phyloP scores from a whole-genome alignment of 2,797 vertebrate genomes.

The Erethizon dorsatum region DNA sequence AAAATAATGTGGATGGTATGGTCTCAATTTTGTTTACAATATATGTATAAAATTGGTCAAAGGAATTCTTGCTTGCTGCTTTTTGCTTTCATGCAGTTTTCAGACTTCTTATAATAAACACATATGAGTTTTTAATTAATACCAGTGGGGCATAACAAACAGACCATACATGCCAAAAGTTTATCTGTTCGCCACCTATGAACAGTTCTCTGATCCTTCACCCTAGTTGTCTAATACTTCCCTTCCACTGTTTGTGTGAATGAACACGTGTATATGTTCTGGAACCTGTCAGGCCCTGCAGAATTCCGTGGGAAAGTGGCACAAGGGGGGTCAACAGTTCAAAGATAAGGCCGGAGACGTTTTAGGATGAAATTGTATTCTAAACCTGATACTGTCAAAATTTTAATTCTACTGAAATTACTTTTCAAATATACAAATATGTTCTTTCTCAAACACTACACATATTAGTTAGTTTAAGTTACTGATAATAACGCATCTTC shows the following conservation, averaged over 20 bases:
- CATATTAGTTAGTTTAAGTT: neutral
- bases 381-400: neutral
- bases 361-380: neutral
- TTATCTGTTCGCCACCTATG: neutral
- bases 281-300: neutral
- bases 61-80: constrained; percentile 3
- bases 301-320: neutral
- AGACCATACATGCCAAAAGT: neutral
- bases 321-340: neutral
- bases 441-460: neutral
- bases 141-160: neutral
- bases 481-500: neutral
- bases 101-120: neutral
- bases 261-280: fast-evolving
- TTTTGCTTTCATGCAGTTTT: neutral
- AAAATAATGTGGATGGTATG: neutral
- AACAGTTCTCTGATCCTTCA: neutral
- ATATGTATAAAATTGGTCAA: neutral
- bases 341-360: neutral
- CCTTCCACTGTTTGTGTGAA: fast-evolving
- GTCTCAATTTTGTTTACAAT: neutral
- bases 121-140: neutral
- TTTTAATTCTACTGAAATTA: neutral
- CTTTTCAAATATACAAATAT: constrained; percentile 28
- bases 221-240: neutral